Percentiles rank a stretch among this genome's conserved stretches.
Conservation (phyloP, 2,888 invertebrate genomes). For the Diaprepes abbreviatus region DNA sequence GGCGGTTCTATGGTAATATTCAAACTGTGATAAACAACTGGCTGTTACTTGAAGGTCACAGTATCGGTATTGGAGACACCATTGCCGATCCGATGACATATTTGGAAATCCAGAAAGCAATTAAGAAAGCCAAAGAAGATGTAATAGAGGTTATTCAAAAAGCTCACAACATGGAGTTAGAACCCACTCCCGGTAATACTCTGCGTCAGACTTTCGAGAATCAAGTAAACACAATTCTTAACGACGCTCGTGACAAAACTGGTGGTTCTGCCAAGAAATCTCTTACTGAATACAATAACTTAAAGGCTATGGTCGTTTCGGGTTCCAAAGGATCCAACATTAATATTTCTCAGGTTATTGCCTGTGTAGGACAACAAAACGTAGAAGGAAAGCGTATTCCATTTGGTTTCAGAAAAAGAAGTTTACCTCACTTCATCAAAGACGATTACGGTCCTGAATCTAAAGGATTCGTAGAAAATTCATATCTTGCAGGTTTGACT, state of each 20-base stretch:
- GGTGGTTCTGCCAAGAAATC: slow-evolving; percentile 99
- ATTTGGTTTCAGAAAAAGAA: slow-evolving; percentile 98
- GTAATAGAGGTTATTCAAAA: slow-evolving; percentile 99
- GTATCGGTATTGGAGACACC: slow-evolving; percentile 98
- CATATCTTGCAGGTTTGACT: slow-evolving; percentile 98
- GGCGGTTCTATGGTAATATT: slow-evolving; percentile 98
- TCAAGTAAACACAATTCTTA: slow-evolving; percentile 97
- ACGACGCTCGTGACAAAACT: slow-evolving; percentile 99
- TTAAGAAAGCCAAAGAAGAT: slow-evolving; percentile 98
- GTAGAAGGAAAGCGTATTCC: slow-evolving; percentile 99
- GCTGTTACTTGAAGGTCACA: slow-evolving; percentile 95
- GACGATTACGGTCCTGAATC: slow-evolving; percentile 99
- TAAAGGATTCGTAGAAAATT: slow-evolving; percentile 99
- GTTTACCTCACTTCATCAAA: slow-evolving; percentile 99
- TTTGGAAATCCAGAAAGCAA: slow-evolving; percentile 97
- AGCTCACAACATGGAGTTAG: slow-evolving; percentile 99
- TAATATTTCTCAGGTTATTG: slow-evolving; percentile 99
- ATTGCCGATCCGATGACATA: slow-evolving; percentile 99
- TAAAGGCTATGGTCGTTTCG: slow-evolving; percentile 99
- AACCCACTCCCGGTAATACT: slow-evolving; percentile 99
- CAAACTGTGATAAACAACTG: slow-evolving; percentile 99
- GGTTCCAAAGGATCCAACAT: slow-evolving; percentile 99
- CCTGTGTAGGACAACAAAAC: slow-evolving; percentile 99
- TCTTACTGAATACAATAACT: slow-evolving; percentile 98
- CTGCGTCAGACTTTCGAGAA: slow-evolving; percentile 99